These are phyloP conservation scores for Arbacia lixula DNA, from an alignment of 53 echinoderm and acorn worm genomes.

Conservation along the genomic window DNA sequence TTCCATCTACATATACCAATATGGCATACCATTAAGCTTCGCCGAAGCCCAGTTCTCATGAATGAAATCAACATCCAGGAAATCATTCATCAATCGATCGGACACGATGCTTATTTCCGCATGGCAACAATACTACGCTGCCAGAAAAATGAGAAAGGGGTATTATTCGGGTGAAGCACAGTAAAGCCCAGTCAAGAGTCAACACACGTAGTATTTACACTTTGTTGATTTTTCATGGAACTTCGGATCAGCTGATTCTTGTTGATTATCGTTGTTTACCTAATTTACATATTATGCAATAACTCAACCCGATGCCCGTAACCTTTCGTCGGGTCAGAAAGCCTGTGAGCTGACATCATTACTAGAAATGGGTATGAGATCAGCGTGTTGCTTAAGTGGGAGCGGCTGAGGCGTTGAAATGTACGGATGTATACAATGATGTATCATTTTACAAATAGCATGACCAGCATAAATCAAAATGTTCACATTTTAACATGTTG, in stretches of 20 bases:
- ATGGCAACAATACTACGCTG: too few relatives aligned
- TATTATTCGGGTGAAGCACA: not conserved
- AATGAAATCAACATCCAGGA: too few relatives aligned
- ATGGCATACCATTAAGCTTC: too few relatives aligned
- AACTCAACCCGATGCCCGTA: not conserved
- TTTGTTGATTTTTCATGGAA: too few relatives aligned
- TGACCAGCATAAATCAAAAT: not conserved
- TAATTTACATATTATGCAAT: slow-evolving; percentile 60
- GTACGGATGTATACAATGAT: too few relatives aligned
- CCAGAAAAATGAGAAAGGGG: too few relatives aligned
- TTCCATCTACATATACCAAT: too few relatives aligned
- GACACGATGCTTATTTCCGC: too few relatives aligned
- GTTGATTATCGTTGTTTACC: slow-evolving; percentile 49
- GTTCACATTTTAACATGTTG: not conserved
- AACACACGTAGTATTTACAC: slow-evolving; percentile 2
- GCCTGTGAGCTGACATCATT: slow-evolving; percentile 29
- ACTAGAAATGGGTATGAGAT: slow-evolving; percentile 2
- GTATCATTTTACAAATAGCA: too few relatives aligned
- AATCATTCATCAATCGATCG: too few relatives aligned
- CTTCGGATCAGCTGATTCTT: slow-evolving; percentile 35
- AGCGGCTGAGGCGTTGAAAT: too few relatives aligned
- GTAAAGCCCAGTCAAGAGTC: not conserved
- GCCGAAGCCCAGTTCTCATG: too few relatives aligned
- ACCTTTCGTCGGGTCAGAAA: slow-evolving; percentile 27
- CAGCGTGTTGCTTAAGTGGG: not conserved